Evolutionary conservation across 2,888 invertebrate species (phyloP), one percentile per base, ranked within the genome.

Genomic region (Lacanobia oleracea): DNA sequence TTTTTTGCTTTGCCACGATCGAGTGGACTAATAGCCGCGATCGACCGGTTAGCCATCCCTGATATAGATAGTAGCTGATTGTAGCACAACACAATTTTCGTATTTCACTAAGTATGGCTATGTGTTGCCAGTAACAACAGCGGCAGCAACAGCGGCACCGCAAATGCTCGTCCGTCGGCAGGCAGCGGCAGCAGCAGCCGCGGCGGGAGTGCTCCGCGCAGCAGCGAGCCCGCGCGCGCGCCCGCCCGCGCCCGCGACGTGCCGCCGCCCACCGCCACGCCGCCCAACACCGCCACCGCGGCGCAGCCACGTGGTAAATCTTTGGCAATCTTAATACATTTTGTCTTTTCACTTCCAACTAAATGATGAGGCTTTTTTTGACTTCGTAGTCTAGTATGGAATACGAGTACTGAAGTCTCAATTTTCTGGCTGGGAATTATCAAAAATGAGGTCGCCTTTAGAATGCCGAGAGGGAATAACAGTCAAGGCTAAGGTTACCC

Each of bases 131-230:
- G 92, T 23, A 93, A 93, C 54, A 92, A 92, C 77, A 94, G 94
- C 59, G 94, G 94, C 77, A 91, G 94, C 51, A 83, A 74, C 74
- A 87, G 92, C 57, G 85, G 92, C 77, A 91, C 76, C 21, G 82
- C 88, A 0, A 90, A 91, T 71, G 87, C 89, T 3, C 92, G 94
- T 27, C 89, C 93, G 0, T 90, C 93, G 1, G 91, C 89, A 0
- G 92, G 93, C 68, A 93, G 93, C 57, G 90, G 90, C 57, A 94
- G 88, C 69, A 94, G 96, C 77, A 96, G 96, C 12, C 96, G 97
- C 63, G 94, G 96, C 2, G 93, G 94, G 63, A 94, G 94, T 60
- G 94, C 94, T 0, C 91, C 95, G 8, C 93, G 93, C 73, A 88
- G 86, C 33, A 89, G 89, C 1, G 91, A 89, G 71, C 65, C 91